Conservation (phyloP, 2,888 invertebrate species). For the Drosophila algonquin region DNA sequence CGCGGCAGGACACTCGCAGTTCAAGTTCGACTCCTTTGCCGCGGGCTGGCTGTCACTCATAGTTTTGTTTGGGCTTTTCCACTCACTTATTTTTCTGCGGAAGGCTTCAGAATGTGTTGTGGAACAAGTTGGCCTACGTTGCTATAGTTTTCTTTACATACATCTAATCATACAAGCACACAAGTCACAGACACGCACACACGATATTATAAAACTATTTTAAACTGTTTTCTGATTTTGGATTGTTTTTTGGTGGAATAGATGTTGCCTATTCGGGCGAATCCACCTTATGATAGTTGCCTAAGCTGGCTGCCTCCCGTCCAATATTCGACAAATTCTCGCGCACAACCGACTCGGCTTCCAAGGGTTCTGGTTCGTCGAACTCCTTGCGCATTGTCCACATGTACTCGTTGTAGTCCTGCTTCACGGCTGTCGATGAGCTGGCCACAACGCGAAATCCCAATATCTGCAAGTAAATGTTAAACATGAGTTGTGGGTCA, state of each 20-base stretch:
- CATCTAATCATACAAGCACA: constrained; percentile 22
- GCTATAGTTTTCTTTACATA: constrained; percentile 58
- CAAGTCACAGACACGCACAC: constrained; percentile 37
- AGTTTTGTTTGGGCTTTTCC: constrained; percentile 40
- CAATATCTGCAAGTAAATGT: constrained; percentile 86
- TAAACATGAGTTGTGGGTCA: not conserved
- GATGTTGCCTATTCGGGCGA: constrained; percentile 81
- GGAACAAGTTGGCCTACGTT: constrained; percentile 50
- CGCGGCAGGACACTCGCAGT: constrained; percentile 52
- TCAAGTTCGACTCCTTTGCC: constrained; percentile 59
- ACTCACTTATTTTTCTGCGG: constrained; percentile 29
- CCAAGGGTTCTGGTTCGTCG: constrained; percentile 88
- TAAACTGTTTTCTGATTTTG: constrained; percentile 25
- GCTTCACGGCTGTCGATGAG: constrained; percentile 93
- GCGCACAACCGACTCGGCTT: constrained; percentile 85
- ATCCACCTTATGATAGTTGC: constrained; percentile 83
- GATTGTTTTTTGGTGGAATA: not conserved
- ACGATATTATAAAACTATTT: constrained; percentile 38
- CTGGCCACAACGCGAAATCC: constrained; percentile 95
- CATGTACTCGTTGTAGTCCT: constrained; percentile 95
- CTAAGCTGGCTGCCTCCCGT: constrained; percentile 85
- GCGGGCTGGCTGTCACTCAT: constrained; percentile 43
- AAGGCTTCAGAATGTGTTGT: constrained; percentile 35
- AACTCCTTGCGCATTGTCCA: constrained; percentile 97
- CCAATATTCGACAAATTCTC: constrained; percentile 87